Percentiles rank a stretch among this genome's conserved stretches.
These are phyloP conservation scores for Hypsopygia costalis DNA, from an alignment of 2,888 invertebrate species.

Conservation along the genomic window DNA sequence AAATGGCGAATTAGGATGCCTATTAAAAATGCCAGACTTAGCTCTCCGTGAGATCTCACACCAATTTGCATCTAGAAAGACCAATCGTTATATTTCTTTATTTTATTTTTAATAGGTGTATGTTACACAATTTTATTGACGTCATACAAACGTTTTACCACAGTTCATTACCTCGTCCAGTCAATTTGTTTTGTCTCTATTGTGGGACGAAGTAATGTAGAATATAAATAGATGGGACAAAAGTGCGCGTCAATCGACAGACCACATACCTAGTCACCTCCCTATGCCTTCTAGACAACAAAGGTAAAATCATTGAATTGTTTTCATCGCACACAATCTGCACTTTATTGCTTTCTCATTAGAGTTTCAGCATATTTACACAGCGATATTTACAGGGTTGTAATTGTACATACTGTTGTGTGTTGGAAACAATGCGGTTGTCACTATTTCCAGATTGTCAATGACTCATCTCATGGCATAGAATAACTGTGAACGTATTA, in stretches of 20 bases:
- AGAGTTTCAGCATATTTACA: background rate
- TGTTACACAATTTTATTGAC: background rate
- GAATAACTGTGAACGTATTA: slow-evolving; percentile 22
- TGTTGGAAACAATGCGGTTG: slow-evolving; percentile 37
- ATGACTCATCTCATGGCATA: slow-evolving; percentile 41
- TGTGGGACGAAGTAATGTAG: slow-evolving; percentile 2
- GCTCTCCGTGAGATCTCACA: too few relatives aligned
- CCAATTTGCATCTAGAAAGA: too few relatives aligned
- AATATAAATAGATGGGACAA: slow-evolving; percentile 18
- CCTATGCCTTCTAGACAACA: background rate
- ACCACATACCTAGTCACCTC: slow-evolving; percentile 6
- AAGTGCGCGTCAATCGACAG: slow-evolving; percentile 23
- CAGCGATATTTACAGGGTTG: slow-evolving; percentile 12
- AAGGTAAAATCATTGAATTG: background rate
- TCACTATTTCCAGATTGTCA: slow-evolving; percentile 44
- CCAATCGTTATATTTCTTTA: too few relatives aligned
- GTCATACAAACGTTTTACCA: too few relatives aligned
- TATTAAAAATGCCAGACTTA: too few relatives aligned
- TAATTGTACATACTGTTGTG: slow-evolving; percentile 22
- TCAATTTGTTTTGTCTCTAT: background rate
- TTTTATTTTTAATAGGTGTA: too few relatives aligned
- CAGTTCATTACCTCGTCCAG: too few relatives aligned
- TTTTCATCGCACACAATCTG: slow-evolving; percentile 9
- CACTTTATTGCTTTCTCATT: slow-evolving; percentile 14
- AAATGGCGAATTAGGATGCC: too few relatives aligned